A percentile compares a stretch with the other conserved stretches of the same genome.
Evolutionary conservation across 2,113 vertebrate species (phyloP).

Genomic region (Sula dactylatra): DNA sequence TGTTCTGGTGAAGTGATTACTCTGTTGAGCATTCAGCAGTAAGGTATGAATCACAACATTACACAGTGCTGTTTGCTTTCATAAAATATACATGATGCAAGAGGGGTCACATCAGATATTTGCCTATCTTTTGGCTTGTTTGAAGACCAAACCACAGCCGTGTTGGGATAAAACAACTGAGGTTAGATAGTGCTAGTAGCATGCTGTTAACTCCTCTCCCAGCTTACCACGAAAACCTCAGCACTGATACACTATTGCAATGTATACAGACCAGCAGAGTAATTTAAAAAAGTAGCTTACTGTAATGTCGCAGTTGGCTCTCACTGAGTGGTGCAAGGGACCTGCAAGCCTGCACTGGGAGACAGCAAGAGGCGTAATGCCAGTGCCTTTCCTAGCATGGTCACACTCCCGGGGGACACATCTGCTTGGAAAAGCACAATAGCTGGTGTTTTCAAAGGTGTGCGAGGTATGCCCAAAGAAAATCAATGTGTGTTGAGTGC

Average conservation of each 20-base stretch:
- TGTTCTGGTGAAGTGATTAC: background rate
- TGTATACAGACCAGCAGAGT: background rate
- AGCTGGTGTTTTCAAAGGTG: background rate
- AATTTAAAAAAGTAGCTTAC: background rate
- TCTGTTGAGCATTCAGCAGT: background rate
- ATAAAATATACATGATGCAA: background rate
- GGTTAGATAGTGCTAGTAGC: conserved; percentile 44
- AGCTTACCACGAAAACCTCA: conserved; percentile 73
- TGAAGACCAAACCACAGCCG: conserved; percentile 73
- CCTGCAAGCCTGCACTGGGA: background rate
- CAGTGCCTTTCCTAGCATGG: background rate
- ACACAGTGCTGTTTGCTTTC: conserved; percentile 21
- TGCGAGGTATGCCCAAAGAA: background rate
- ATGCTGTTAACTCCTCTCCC: conserved; percentile 40
- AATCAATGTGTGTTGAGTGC: background rate
- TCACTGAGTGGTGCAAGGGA: background rate
- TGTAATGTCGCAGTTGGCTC: background rate
- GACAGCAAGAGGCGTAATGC: background rate
- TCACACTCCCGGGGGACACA: rapidly evolving
- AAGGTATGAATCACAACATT: background rate
- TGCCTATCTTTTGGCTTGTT: conserved; percentile 70
- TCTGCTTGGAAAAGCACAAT: background rate
- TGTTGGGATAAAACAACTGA: conserved; percentile 53
- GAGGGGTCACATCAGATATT: conserved; percentile 49
- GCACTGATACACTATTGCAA: background rate